Evolutionary conservation across 1,140 invertebrate species (phyloP).

Genomic region (Aphidius gifuensis): DNA sequence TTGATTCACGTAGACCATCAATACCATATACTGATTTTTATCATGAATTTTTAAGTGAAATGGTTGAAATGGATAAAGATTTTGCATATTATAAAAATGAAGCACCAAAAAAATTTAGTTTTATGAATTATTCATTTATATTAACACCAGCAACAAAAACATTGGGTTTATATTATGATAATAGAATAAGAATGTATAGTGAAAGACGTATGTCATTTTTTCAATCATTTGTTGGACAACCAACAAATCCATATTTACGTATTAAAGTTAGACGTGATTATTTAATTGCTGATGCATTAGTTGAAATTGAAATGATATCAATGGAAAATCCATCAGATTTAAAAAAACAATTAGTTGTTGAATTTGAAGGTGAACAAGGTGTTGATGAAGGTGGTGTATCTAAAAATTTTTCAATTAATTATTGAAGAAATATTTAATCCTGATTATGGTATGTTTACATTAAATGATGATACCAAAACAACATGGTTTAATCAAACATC

Average conservation of each 20-base stretch:
- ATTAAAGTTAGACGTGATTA: conserved; percentile 71
- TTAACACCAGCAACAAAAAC: conserved; percentile 90
- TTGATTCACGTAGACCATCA: conserved; percentile 79
- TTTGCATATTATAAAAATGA: conserved; percentile 84
- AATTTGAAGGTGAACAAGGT: conserved; percentile 94
- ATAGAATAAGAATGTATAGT: conserved; percentile 91
- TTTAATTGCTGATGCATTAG: conserved; percentile 87
- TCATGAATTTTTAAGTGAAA: conserved; percentile 88
- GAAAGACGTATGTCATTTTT: conserved; percentile 81
- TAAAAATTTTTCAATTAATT: conserved; percentile 94
- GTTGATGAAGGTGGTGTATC: conserved; percentile 94
- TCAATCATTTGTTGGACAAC: conserved; percentile 73
- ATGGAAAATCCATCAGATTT: conserved; percentile 89
- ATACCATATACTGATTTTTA: conserved; percentile 88
- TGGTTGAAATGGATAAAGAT: conserved; percentile 89
- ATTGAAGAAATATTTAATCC: conserved; percentile 95
- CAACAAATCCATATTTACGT: conserved; percentile 82
- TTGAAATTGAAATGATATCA: conserved; percentile 87
- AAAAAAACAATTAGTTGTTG: conserved; percentile 92
- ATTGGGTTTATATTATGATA: conserved; percentile 88
- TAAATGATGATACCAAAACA: conserved; percentile 50
- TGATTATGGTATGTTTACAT: conserved; percentile 83
- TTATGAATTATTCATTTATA: conserved; percentile 88
- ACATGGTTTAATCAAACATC: conserved; percentile 88
- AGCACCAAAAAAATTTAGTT: conserved; percentile 76